Evolutionary conservation across 2,797 vertebrate genomes (phyloP).

Genomic region (Sebastiscus albofasciatus): DNA sequence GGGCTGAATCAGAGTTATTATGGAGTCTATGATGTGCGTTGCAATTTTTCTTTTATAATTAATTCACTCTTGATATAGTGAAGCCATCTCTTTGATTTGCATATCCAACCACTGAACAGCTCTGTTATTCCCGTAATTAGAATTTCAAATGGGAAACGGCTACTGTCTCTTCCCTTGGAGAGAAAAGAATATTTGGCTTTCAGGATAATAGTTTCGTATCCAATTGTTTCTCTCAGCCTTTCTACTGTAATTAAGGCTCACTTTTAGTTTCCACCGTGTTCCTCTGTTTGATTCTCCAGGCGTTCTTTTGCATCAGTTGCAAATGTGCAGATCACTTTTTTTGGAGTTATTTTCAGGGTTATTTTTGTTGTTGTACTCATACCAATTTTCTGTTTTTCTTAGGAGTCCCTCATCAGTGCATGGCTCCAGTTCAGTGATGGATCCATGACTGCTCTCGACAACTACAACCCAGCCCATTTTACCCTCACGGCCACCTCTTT

Average conservation of each 20-base stretch:
- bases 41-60: slow-evolving; percentile 42
- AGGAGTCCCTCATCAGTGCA: slow-evolving; percentile 94
- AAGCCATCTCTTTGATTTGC: slow-evolving; percentile 66
- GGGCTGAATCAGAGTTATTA: slow-evolving; percentile 22
- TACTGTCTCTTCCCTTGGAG: slow-evolving; percentile 42
- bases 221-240: slow-evolving; percentile 47
- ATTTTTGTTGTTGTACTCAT: slow-evolving; percentile 12
- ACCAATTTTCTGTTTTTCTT: slow-evolving; percentile 34
- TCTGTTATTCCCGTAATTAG: slow-evolving; percentile 64
- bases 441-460: slow-evolving; percentile 90
- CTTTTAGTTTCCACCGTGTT: slow-evolving; percentile 12
- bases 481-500: slow-evolving; percentile 87
- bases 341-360: slow-evolving; percentile 37
- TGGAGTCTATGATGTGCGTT: slow-evolving; percentile 31
- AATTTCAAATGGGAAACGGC: slow-evolving; percentile 62
- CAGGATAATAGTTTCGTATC: slow-evolving; percentile 48
- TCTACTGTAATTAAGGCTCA: slow-evolving; percentile 50
- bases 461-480: slow-evolving; percentile 90
- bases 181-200: slow-evolving; percentile 45
- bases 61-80: slow-evolving; percentile 50
- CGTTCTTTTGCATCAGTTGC: slow-evolving; percentile 23
- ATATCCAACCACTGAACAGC: slow-evolving; percentile 47
- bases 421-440: slow-evolving; percentile 98
- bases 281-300: slow-evolving; percentile 22
- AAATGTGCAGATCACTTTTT: slow-evolving; percentile 31